Base-by-base conservation (phyloP, 2,888 invertebrate genomes). In the Athrips mouffetella region DNA sequence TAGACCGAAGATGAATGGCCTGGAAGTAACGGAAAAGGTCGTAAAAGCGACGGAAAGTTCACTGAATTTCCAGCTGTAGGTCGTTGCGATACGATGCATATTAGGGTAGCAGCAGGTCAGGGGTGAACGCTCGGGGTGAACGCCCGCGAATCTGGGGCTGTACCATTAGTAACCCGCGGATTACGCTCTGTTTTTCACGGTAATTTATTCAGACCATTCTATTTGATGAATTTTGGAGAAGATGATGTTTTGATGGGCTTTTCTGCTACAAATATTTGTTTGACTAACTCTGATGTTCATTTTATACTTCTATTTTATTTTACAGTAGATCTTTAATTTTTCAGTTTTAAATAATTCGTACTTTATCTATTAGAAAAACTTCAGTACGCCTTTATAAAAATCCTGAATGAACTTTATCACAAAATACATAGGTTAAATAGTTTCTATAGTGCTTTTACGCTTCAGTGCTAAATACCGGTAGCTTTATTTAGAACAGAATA, bases 81-180 rank as follows among this genome's bases (percentile, higher is more conserved):
- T 18, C 10, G 15, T 53, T 29, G 53, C 18, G 2, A 35, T 58
- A 61, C 51, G 35, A 59, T 53, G 51, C 50, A 53, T 40, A 53
- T 54, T 64, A n/a, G 59, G 7, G 47, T 31, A 46, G 33, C 33
- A 39, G 35, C 33, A 39, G 35, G 23, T 47, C 46, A 44, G 65
- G 73, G 78, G 73, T 73, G 67, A 73, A 70, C 61, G 71, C 51
- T 54, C 67, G 67, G 55, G 75, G 76, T 75, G 75, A 68, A 63
- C 63, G 75, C 65, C 74, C 78, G 65, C 73, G 73, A 74, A 77
- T 73, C 35, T 35, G 35, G 72, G 72, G 67, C 62, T 73, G 65
- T 61, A 68, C 70, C 68, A 68, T 68, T 73, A 70, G 69, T 69
- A 69, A 67, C 63, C 51, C 48, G 54, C 50, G 53, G 60, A 62